Evolutionary conservation across 1,140 invertebrate genomes (phyloP).

Genomic region (Cherax quadricarinatus): DNA sequence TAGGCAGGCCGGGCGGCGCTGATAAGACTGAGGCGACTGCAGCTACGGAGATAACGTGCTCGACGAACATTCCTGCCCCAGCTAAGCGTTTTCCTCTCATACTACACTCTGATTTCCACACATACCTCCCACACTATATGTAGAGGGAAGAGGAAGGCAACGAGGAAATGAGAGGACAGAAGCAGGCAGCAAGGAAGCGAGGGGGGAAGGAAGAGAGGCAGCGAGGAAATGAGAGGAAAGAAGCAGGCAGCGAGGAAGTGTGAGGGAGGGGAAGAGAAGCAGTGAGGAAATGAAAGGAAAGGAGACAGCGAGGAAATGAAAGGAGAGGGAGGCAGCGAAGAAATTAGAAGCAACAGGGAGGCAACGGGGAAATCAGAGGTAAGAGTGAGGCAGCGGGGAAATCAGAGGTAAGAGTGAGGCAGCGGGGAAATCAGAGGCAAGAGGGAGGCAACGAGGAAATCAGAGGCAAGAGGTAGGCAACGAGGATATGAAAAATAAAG

Average conservation of each 20-base stretch:
- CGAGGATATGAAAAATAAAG: not conserved
- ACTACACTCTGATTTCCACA: too few species aligned
- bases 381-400: not conserved
- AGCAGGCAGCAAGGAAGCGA: not conserved
- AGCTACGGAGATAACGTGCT: not conserved
- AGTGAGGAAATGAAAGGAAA: not conserved
- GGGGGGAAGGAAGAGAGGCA: not conserved
- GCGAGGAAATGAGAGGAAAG: not conserved
- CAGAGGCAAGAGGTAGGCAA: not conserved
- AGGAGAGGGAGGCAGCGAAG: not conserved
- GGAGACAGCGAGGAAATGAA: not conserved
- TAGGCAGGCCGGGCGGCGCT: not conserved
- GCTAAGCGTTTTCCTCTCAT: too few species aligned
- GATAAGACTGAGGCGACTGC: not conserved
- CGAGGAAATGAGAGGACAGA: not conserved
- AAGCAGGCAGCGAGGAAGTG: not conserved
- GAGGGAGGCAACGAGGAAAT: not conserved
- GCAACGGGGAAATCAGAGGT: too few species aligned
- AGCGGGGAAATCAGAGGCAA: not conserved
- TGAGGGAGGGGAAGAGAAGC: not conserved
- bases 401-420: not conserved
- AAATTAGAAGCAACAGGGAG: not conserved
- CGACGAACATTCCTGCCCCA: not conserved
- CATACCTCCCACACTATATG: too few species aligned
- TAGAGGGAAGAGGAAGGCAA: not conserved